Conservation (phyloP, 2,888 invertebrate genomes). For the Drosophila tanythrix region DNA sequence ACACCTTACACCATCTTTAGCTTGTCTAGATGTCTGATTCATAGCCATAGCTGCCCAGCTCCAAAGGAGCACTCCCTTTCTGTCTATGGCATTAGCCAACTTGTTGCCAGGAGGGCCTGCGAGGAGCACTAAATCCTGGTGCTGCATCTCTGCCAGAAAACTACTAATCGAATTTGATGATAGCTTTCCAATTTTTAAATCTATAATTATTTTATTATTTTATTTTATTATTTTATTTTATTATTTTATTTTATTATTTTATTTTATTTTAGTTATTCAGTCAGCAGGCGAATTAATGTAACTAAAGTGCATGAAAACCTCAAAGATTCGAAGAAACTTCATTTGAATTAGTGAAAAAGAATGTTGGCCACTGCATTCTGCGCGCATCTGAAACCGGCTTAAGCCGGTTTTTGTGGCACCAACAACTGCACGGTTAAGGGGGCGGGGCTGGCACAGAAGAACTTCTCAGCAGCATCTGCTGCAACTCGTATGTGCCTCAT, state of each 20-base stretch:
- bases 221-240: no score
- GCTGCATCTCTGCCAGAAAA: background rate
- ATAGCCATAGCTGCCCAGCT: background rate
- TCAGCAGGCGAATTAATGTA: background rate
- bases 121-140: background rate
- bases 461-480: constrained; percentile 26
- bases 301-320: background rate
- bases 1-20: background rate
- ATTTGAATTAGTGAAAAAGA: background rate
- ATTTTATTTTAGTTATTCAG: background rate
- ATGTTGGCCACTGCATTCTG: background rate
- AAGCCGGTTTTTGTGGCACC: constrained; percentile 22
- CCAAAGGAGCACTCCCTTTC: background rate
- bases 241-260: background rate
- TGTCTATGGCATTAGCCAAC: background rate
- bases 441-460: background rate
- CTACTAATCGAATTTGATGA: fast-evolving
- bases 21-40: background rate
- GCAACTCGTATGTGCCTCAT: constrained; percentile 18
- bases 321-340: background rate
- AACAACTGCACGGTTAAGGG: background rate
- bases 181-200: background rate
- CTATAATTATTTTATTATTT: background rate
- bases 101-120: background rate
- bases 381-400: background rate